phyloP scores from a whole-genome alignment of 2,797 vertebrate genomes.

The Naso thynnoides region DNA sequence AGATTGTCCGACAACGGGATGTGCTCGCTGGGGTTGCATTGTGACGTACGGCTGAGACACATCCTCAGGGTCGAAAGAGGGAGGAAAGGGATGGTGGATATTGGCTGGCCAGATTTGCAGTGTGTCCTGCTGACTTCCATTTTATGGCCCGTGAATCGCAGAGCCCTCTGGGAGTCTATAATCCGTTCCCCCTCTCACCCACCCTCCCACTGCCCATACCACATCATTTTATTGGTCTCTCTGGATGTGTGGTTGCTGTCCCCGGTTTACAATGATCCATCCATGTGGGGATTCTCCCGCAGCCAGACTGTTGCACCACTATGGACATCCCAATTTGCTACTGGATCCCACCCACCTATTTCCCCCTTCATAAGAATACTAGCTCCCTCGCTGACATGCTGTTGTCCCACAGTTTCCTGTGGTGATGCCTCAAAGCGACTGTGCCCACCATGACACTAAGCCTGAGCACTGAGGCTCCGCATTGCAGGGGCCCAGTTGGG shows the following conservation, averaged over 20 bases:
- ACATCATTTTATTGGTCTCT: conserved; percentile 79
- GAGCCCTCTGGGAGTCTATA: conserved; percentile 86
- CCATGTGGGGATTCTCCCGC: conserved; percentile 70
- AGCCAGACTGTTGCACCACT: conserved; percentile 67
- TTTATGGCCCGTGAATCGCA: conserved; percentile 83
- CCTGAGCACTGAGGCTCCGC: conserved; percentile 62
- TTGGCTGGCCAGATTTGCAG: conserved; percentile 79
- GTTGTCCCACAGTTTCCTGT: conserved; percentile 75
- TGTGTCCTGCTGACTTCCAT: conserved; percentile 87
- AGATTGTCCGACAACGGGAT: conserved; percentile 79
- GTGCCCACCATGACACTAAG: conserved; percentile 80
- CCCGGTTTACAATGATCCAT: conserved; percentile 73
- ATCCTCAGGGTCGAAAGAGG: conserved; percentile 62
- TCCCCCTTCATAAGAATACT: conserved; percentile 52
- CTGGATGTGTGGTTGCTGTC: conserved; percentile 74
- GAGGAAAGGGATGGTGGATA: conserved; percentile 66
- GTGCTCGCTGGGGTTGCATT: conserved; percentile 74
- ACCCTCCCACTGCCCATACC: conserved; percentile 46
- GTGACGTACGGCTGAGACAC: conserved; percentile 72
- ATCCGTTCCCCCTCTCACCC: conserved; percentile 65
- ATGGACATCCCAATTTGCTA: conserved; percentile 80
- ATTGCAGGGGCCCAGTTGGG: conserved; percentile 69
- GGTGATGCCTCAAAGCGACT: conserved; percentile 78
- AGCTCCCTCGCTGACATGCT: conserved; percentile 73
- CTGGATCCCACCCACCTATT: conserved; percentile 70